phyloP scores from a whole-genome alignment of 1,140 invertebrate species.

The Procambarus clarkii region DNA sequence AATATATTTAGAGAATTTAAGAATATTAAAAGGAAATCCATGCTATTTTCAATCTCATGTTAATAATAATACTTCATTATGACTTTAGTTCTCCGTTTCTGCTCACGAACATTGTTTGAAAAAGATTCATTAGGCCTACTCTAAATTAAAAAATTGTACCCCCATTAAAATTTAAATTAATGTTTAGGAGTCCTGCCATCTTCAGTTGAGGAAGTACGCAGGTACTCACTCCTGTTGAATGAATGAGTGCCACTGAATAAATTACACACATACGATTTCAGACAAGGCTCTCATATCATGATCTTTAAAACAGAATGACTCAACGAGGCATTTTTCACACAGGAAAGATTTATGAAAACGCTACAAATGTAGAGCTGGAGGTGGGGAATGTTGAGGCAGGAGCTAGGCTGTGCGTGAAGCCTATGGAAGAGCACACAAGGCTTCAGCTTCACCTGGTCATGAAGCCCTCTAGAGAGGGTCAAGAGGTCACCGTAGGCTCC shows the following conservation, averaged over 20 bases:
- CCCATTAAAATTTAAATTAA: neutral
- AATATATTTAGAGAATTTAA: conserved; percentile 5
- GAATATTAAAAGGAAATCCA: neutral
- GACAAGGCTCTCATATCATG: too few species aligned
- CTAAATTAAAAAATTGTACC: neutral
- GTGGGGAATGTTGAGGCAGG: neutral
- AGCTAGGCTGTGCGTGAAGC: neutral
- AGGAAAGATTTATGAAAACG: neutral
- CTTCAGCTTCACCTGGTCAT: neutral
- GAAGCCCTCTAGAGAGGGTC: neutral
- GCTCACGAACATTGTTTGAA: neutral
- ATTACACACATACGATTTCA: too few species aligned
- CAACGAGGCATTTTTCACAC: neutral
- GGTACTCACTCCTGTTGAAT: too few species aligned
- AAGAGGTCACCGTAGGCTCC: neutral
- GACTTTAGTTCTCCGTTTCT: neutral
- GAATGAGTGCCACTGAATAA: too few species aligned
- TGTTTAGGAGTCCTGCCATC: neutral
- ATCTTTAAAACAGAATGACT: too few species aligned
- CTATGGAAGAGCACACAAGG: neutral
- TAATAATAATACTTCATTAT: neutral
- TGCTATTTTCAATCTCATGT: neutral
- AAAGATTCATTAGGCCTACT: neutral
- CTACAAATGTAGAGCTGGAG: too few species aligned
- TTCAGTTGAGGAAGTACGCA: neutral